phyloP scores from a whole-genome alignment of 2,797 vertebrate genomes.

The Hyperoplus lanceolatus region DNA sequence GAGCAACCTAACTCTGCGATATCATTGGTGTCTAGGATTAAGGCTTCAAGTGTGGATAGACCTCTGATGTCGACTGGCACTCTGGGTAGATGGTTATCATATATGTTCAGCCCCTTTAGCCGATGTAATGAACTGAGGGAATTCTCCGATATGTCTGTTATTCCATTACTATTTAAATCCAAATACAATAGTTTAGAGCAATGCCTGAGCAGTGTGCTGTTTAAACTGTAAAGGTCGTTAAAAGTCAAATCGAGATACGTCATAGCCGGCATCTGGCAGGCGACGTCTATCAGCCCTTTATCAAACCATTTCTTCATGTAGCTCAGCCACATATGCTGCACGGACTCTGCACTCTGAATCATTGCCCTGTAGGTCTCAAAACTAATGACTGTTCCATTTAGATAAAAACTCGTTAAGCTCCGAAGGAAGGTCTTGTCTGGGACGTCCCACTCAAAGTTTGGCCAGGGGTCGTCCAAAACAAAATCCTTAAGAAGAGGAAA shows the following conservation, averaged over 20 bases:
- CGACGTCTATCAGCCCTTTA: background rate
- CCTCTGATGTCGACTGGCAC: background rate
- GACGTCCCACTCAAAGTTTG: conserved; percentile 15
- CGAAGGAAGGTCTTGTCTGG: background rate
- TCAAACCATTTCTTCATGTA: background rate
- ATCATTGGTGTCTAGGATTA: background rate
- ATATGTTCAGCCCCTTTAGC: background rate
- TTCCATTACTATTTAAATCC: background rate
- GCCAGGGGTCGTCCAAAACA: background rate
- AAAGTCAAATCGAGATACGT: background rate
- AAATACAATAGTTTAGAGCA: conserved; percentile 14
- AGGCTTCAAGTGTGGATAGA: conserved; percentile 4
- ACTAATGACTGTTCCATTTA: background rate
- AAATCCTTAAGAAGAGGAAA: conserved; percentile 18
- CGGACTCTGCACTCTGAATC: background rate
- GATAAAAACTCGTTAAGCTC: conserved; percentile 4
- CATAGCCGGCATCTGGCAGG: conserved; percentile 16
- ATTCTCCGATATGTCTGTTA: background rate
- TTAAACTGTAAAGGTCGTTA: background rate
- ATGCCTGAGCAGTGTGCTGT: background rate
- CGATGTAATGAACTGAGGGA: conserved; percentile 8
- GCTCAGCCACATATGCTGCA: background rate
- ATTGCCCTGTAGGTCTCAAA: background rate
- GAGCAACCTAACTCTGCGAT: conserved; percentile 23
- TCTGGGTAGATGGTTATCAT: background rate